phyloP scores from a whole-genome alignment of 2,888 invertebrate species.

The Synergus umbraculus region DNA sequence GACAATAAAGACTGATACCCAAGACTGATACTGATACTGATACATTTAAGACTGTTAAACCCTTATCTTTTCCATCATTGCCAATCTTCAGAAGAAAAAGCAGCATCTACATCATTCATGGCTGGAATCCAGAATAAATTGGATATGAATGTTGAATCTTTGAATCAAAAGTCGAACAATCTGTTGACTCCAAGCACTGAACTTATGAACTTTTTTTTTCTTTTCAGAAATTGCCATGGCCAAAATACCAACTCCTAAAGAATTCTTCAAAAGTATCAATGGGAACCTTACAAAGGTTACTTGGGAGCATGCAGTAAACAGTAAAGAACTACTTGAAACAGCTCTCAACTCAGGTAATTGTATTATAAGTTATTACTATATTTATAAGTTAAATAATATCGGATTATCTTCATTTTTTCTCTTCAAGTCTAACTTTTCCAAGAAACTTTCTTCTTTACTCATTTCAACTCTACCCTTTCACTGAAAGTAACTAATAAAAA shows the following conservation, averaged over 20 bases:
- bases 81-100: neutral
- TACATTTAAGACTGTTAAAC: neutral
- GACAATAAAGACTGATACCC: neutral
- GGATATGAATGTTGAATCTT: neutral
- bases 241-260: conserved; percentile 64
- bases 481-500: neutral
- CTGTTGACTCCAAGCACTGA: neutral
- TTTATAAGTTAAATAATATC: too few species aligned
- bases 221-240: conserved; percentile 68
- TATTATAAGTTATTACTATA: conserved; percentile 31
- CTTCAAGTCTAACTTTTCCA: too few species aligned
- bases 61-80: neutral
- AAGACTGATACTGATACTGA: too few species aligned
- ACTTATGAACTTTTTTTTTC: conserved; percentile 45
- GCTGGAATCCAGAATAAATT: neutral
- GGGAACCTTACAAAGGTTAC: conserved; percentile 85
- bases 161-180: neutral
- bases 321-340: conserved; percentile 81
- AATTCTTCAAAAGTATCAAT: conserved; percentile 78
- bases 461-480: too few species aligned
- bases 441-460: too few species aligned
- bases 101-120: neutral
- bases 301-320: conserved; percentile 94
- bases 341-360: conserved; percentile 78
- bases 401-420: too few species aligned